Evolutionary conservation across 2,888 invertebrate genomes (phyloP), one percentile per base, ranked within the genome.

Genomic region (Megaustenia siamemsis): DNA sequence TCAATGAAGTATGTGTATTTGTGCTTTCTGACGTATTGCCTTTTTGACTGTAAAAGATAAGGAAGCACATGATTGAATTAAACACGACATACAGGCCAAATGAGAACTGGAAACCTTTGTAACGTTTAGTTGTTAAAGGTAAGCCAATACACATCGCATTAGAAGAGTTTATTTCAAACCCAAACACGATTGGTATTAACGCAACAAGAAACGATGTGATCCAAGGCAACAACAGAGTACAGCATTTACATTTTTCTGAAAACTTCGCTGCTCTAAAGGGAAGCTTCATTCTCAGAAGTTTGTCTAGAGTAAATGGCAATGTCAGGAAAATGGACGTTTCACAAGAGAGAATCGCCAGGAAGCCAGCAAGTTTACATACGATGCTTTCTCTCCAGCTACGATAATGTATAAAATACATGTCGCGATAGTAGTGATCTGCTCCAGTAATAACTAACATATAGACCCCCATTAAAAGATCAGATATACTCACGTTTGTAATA

Each of bases 321-420:
- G 96, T 93, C 79, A 96, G 94, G 86, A 96, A 91, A 0, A 96
- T 95, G 0, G 96, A 96, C 5, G 95, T 95, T 91, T 96, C 95
- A 86, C 95, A 95, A 82, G 95, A 95, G 35, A 90, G 32, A 1
- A 88, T 88, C 1, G 89, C 83, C 35, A 90, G 60, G 49, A 87
- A 81, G n/a, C 91, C 91, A 3, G 90, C 87, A 49, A 88, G 10
- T 45, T 87, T 81, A 73, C 91, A 91, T 18, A 80, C 68, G 2
- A 38, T n/a, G 28, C 90, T 89, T 49, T 85, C 71, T n/a, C 88
- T 82, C 91, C 91, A 91, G 3, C 83, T 1, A 12, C 69, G 71
- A 38, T 90, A 89, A 77, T 89, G 85, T 88, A 88, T 86, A 10
- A 88, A 84, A 79, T 90, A 91, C n/a, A 75, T 73, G n/a, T 86